phyloP scores from a whole-genome alignment of 2,888 invertebrate species.

The Aphodius granarius region DNA sequence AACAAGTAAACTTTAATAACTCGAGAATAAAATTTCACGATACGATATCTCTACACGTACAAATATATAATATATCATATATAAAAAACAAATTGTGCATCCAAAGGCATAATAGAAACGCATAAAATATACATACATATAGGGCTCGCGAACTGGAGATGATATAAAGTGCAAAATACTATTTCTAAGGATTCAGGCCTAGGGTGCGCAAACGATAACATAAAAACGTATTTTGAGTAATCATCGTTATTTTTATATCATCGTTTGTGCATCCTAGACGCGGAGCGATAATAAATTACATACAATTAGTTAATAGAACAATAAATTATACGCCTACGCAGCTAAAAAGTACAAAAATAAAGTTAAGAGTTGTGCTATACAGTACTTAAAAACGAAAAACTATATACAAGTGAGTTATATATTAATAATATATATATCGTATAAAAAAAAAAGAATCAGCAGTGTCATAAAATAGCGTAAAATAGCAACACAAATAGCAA shows the following conservation, averaged over 20 bases:
- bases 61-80: not conserved
- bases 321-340: slow-evolving; percentile 11
- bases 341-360: slow-evolving; percentile 11
- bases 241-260: not conserved
- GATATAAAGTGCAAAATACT: not conserved
- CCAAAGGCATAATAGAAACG: not conserved
- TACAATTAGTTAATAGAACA: slow-evolving; percentile 11
- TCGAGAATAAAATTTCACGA: not conserved
- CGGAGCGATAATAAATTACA: slow-evolving; percentile 11
- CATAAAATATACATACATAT: not conserved
- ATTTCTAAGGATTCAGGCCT: not conserved
- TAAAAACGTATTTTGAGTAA: not conserved
- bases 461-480: slow-evolving; percentile 7
- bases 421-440: not conserved
- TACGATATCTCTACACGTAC: not conserved
- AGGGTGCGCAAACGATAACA: not conserved
- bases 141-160: not conserved
- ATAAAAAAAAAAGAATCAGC: slow-evolving; percentile 9
- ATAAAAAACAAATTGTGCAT: not conserved
- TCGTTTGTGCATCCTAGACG: not conserved
- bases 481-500: slow-evolving; percentile 6
- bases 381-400: not conserved
- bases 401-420: slow-evolving; percentile 6
- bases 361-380: slow-evolving; percentile 8
- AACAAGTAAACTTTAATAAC: not conserved